Percentiles rank a stretch among this genome's conserved stretches.
These are phyloP conservation scores for Protobothrops mucrosquamatus DNA, from an alignment of 2,113 vertebrate genomes.

Conservation along the genomic window DNA sequence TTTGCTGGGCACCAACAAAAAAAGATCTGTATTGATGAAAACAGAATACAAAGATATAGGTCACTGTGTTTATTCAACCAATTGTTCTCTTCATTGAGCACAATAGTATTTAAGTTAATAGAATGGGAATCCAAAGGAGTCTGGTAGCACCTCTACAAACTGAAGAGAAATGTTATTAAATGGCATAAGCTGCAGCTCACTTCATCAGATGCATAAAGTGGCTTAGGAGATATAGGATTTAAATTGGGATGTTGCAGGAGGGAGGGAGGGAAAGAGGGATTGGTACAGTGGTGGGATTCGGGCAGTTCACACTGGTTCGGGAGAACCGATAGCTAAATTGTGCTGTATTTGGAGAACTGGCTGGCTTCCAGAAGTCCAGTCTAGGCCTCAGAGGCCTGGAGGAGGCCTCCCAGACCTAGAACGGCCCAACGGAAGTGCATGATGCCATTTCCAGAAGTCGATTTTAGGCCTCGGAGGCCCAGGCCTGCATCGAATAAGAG, in stretches of 20 bases:
- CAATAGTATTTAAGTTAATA: background rate
- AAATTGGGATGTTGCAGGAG: background rate
- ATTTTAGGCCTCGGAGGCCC: too few relatives aligned
- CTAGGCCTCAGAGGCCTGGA: too few relatives aligned
- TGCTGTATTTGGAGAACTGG: too few relatives aligned
- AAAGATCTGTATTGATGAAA: background rate
- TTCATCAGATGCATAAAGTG: background rate
- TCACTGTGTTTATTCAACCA: background rate
- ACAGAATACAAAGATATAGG: background rate
- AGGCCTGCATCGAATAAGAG: too few relatives aligned
- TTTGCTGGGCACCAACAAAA: background rate
- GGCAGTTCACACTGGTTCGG: fast-evolving
- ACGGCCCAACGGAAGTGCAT: too few relatives aligned
- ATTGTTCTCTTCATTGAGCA: background rate
- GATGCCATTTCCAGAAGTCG: too few relatives aligned
- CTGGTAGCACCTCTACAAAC: background rate
- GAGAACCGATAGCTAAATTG: too few relatives aligned
- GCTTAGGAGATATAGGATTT: background rate
- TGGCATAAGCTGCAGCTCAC: background rate
- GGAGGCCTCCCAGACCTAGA: too few relatives aligned
- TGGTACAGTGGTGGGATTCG: background rate
- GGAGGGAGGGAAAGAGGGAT: background rate
- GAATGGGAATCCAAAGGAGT: background rate
- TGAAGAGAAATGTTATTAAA: background rate
- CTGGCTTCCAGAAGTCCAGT: too few relatives aligned